Evolutionary conservation across 2,113 vertebrate species (phyloP).

Genomic region (Malurus cyaneus): DNA sequence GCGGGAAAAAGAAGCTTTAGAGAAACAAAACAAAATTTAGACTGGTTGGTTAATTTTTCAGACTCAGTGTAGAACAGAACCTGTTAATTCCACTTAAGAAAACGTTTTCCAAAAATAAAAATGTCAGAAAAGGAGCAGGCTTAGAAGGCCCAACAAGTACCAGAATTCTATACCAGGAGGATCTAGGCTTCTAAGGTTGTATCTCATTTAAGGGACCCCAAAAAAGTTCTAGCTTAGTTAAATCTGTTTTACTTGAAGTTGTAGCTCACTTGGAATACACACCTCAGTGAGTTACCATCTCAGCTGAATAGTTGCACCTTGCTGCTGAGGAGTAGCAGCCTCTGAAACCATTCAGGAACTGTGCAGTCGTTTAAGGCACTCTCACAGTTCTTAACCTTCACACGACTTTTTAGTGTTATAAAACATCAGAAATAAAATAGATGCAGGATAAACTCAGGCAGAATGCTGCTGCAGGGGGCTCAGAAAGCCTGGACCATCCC

Average conservation of each 20-base stretch:
- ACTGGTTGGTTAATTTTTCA: neutral
- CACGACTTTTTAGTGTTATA: neutral
- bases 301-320: neutral
- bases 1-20: neutral
- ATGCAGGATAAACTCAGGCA: neutral
- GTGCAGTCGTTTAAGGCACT: neutral
- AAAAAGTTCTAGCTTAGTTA: neutral
- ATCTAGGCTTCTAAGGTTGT: neutral
- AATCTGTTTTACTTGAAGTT: neutral
- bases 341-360: neutral
- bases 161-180: neutral
- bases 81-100: neutral
- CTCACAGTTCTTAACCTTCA: neutral
- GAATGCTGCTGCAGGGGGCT: neutral
- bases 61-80: neutral
- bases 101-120: neutral
- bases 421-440: neutral
- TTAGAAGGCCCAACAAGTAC: neutral
- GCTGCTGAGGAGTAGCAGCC: neutral
- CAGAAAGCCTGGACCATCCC: neutral
- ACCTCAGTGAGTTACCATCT: neutral
- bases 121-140: neutral
- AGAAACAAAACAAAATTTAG: neutral
- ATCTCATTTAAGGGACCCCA: neutral
- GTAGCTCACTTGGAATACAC: neutral